Evolutionary conservation across 2,888 invertebrate species (phyloP), one percentile per base, ranked within the genome.

Genomic region (Pandemis corylana): DNA sequence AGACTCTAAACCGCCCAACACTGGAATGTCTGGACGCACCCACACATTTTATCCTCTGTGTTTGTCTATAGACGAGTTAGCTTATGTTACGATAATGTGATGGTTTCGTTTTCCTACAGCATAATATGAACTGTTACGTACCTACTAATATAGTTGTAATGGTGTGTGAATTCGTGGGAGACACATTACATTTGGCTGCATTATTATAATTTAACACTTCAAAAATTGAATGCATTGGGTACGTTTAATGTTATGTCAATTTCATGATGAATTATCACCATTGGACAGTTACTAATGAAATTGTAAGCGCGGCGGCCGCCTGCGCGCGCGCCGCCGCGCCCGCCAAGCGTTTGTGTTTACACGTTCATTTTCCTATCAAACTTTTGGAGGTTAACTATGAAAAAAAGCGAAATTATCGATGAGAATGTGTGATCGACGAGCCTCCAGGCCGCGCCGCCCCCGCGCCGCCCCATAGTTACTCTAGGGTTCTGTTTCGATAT

Each of bases 21-120:
- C 79, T 88, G 84, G 87, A 78, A 85, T 86, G 87, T 82, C 86
- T 82, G 87, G 85, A 76, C 88, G 81, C 82, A 80, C 79, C 56
- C 81, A 12, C 86, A 87, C 87, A 85, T 90, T 91, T 91, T 90
- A 90, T 89, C 89, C 89, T 91, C 89, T 92, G 89, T 90, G 91
- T 93, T 93, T 92, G 89, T 87, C 83, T 90, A 91, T 90, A 91
- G 89, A 91, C 90, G 81, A 90, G 89, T 86, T 91, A 93, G 91
- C 90, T 92, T 93, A 91, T 90, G 92, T 93, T 92, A 92, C 86
- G 83, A 92, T 93, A 90, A 90, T 91, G 90, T 92, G 91, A 94
- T 92, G 91, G 89, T 93, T 93, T 93, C 89, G 90, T 94, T 94
- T 93, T 92, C 92, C 92, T 93, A 94, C 91, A 87, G 90, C 91